phyloP scores from a whole-genome alignment of 2,797 vertebrate genomes.

The Rhabdomys pumilio region DNA sequence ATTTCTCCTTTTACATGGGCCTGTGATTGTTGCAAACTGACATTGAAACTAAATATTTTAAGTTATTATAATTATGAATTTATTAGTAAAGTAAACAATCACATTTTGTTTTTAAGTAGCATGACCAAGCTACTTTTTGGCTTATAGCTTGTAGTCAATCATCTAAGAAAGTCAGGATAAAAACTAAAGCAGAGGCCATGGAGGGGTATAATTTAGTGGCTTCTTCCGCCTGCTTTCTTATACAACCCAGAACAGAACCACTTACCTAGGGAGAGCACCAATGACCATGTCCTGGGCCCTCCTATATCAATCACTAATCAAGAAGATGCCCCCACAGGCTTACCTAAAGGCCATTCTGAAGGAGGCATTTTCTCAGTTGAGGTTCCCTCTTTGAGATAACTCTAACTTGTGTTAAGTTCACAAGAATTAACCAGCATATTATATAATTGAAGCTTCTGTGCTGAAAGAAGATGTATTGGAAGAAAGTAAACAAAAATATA shows the following conservation, averaged over 20 bases:
- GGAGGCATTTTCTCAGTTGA: not conserved
- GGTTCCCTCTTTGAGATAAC: not conserved
- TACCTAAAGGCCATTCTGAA: not conserved
- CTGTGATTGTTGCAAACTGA: constrained; percentile 16
- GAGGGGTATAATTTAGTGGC: not conserved
- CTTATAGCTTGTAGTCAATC: not conserved
- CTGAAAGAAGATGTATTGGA: constrained; percentile 79
- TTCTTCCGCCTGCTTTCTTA: not conserved
- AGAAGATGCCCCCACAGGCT: not conserved
- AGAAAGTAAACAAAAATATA: constrained; percentile 74
- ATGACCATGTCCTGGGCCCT: not conserved
- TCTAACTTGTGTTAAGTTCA: not conserved
- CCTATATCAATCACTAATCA: not conserved
- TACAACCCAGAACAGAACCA: not conserved
- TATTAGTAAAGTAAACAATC: constrained; percentile 83
- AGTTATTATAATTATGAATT: constrained; percentile 81
- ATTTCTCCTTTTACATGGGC: constrained; percentile 35
- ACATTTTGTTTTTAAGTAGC: constrained; percentile 80
- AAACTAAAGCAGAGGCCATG: not conserved
- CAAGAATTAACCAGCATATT: not conserved
- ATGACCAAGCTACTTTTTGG: not conserved
- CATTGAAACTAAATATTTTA: constrained; percentile 80
- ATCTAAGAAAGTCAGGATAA: not conserved
- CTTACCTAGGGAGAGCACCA: not conserved
- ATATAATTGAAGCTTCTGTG: constrained; percentile 49